Percentiles rank a stretch among this genome's conserved stretches.
These are phyloP conservation scores for Euphonia xanthogaster DNA, from an alignment of 2,797 vertebrate species.

Conservation along the genomic window DNA sequence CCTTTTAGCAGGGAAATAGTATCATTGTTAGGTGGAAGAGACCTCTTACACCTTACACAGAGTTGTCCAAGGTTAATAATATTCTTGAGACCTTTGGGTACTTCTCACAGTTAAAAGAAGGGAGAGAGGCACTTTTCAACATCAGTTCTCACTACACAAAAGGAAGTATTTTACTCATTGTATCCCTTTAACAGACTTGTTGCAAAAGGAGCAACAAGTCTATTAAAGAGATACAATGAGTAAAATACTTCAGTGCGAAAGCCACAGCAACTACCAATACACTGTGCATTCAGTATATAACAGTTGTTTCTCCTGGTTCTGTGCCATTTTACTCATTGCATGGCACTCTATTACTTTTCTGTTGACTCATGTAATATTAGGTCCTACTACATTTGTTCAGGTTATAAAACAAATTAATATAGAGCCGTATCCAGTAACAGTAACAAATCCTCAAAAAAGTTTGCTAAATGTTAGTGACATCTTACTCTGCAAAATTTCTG, in stretches of 20 bases:
- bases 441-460: background rate
- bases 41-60: background rate
- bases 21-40: background rate
- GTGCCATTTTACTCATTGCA: background rate
- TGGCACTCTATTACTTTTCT: background rate
- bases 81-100: background rate
- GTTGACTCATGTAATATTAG: background rate
- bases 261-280: background rate
- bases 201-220: no score
- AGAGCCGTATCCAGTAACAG: background rate
- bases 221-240: background rate
- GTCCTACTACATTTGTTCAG: background rate
- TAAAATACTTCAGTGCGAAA: background rate
- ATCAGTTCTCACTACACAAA: background rate
- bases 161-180: no score
- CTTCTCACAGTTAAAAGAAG: background rate
- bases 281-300: background rate
- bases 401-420: background rate
- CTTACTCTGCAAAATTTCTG: background rate
- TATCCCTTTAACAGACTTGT: no score
- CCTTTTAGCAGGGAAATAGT: background rate
- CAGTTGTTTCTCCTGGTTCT: background rate
- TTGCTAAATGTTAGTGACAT: background rate
- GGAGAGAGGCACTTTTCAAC: background rate
- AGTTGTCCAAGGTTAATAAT: background rate